Conservation (phyloP, 2,797 vertebrate species). For the Pseudochirops cupreus region DNA sequence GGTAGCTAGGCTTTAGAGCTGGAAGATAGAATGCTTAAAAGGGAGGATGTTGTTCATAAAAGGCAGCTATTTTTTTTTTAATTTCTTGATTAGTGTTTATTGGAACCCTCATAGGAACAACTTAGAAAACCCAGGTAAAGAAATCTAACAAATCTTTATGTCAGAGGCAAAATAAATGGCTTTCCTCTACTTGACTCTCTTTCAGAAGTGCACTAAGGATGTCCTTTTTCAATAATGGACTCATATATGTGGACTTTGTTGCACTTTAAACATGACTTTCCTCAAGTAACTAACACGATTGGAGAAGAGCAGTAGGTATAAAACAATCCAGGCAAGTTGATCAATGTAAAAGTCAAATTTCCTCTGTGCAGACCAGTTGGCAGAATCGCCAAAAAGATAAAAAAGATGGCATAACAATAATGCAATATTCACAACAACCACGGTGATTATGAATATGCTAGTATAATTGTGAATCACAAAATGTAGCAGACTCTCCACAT, state of each 20-base stretch:
- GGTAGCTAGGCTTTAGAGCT: conserved; percentile 56
- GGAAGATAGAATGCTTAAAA: conserved; percentile 36
- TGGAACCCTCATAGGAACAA: not conserved
- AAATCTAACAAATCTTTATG: not conserved
- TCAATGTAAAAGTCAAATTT: not conserved
- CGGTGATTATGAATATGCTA: no score
- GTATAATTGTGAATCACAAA: no score
- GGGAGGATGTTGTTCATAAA: conserved; percentile 27
- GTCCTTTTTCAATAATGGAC: not conserved
- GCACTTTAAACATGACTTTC: not conserved
- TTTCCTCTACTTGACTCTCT: not conserved
- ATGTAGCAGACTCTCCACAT: no score
- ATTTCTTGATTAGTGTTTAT: conserved; percentile 14
- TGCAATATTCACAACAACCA: no score
- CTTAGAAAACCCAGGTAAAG: rapidly evolving
- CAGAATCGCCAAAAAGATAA: not conserved
- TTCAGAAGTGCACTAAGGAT: not conserved
- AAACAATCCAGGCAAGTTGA: not conserved
- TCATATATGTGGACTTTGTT: not conserved
- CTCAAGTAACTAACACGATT: not conserved
- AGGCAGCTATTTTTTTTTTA: not conserved
- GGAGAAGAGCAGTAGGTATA: not conserved
- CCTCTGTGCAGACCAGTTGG: not conserved
- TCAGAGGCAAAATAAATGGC: not conserved
- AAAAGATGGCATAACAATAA: not conserved